Evolutionary conservation across 2,888 invertebrate genomes (phyloP).

Genomic region (Apoderus coryli): DNA sequence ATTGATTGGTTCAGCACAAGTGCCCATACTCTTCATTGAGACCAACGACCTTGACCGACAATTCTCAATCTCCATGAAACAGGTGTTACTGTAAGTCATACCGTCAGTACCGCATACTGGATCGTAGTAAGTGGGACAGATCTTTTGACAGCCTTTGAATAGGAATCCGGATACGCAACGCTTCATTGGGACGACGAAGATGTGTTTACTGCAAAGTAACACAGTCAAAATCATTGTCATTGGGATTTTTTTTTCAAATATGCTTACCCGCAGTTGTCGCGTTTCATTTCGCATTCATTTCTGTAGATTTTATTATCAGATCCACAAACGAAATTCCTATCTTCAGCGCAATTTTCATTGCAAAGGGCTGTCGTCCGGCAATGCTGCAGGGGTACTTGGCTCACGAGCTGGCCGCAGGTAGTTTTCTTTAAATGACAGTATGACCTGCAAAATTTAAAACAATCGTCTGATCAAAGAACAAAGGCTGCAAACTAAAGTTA

Average conservation of each 20-base stretch:
- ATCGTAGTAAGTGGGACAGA: conserved; percentile 75
- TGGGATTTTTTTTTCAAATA: not conserved
- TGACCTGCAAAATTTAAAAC: conserved; percentile 43
- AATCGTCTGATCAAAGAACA: not conserved
- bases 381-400: conserved; percentile 66
- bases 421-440: conserved; percentile 68
- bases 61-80: conserved; percentile 83
- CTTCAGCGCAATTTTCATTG: conserved; percentile 55
- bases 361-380: conserved; percentile 78
- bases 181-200: conserved; percentile 81
- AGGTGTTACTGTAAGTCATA: conserved; percentile 86
- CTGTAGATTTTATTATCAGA: conserved; percentile 83
- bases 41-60: conserved; percentile 72
- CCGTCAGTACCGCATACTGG: conserved; percentile 88
- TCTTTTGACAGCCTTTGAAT: conserved; percentile 74
- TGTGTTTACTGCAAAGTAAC: conserved; percentile 56
- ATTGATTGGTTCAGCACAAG: conserved; percentile 72
- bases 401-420: conserved; percentile 78
- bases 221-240: no score
- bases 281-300: conserved; percentile 83
- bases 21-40: conserved; percentile 63
- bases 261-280: conserved; percentile 62
- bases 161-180: conserved; percentile 73
- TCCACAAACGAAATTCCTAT: conserved; percentile 72
- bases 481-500: conserved; percentile 9